Evolutionary conservation across 2,113 vertebrate genomes (phyloP), one percentile per base, ranked within the genome.

Genomic region (Forbesichthys agassizii): DNA sequence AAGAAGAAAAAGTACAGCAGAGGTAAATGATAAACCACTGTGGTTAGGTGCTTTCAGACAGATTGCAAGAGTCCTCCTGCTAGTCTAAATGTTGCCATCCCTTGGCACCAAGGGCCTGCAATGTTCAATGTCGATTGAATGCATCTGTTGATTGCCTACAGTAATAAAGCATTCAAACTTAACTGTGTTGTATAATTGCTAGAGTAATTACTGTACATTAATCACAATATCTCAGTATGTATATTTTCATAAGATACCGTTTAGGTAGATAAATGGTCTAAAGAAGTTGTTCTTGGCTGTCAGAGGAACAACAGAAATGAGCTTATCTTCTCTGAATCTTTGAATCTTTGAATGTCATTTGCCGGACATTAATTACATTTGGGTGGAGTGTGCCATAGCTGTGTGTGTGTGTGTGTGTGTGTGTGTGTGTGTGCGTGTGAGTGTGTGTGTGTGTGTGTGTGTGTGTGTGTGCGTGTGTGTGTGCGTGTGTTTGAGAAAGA

Each of bases 401-500:
- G 16, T 62, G 33, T 53, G 64, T 49, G 46, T 48, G 10, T 64
- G 9, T 52, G 3, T 51, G 48, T 13, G 20, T 49, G 12, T 47
- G 3, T 20, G 4, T 27, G 13, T 51, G 47, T 7, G 46, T 33
- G 55, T 27, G 55, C 20, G 13, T n/a, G n/a, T n/a, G n/a, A n/a
- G n/a, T n/a, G n/a, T n/a, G n/a, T n/a, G n/a, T n/a, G n/a, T n/a
- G n/a, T n/a, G 48, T 13, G 20, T 49, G 12, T 47, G 3, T 20
- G 4, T 27, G 13, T 51, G 47, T 7, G 46, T 20, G 57, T 53
- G 20, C 20, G 67, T 27, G 33, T 56, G 20, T 69, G 48, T 60
- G 52, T 56, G 52, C 46, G 20, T 48, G 66, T 59, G 55, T 68
- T 18, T 48, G 55, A 27, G 55, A 14, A 42, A 14, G 65, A 7